A percentile compares a stretch with the other conserved stretches of the same genome.
Evolutionary conservation across 1,140 invertebrate genomes (phyloP).

Genomic region (Formica selysi): DNA sequence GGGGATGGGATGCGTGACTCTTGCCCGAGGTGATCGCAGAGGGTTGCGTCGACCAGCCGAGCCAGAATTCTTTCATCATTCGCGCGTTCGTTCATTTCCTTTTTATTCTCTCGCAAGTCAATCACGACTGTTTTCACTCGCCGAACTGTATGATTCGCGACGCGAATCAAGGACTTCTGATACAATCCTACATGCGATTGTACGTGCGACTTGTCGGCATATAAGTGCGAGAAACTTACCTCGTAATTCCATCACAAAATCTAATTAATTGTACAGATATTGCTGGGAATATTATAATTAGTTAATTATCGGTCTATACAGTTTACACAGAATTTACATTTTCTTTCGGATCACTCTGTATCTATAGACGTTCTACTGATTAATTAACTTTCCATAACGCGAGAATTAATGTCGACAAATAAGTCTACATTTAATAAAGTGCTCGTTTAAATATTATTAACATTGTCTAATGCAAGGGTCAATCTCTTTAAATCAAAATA

Average conservation of each 20-base stretch:
- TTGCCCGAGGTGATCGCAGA: conserved; percentile 2
- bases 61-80: conserved; percentile 13
- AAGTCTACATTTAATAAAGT: neutral
- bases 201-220: neutral
- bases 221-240: neutral
- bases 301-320: neutral
- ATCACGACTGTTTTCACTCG: neutral
- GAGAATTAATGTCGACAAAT: neutral
- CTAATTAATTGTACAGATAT: neutral
- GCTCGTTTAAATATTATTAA: neutral
- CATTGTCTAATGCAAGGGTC: neutral
- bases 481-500: neutral
- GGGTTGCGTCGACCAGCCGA: neutral
- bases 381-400: neutral
- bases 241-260: neutral
- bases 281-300: neutral
- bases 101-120: neutral
- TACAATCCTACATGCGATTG: neutral
- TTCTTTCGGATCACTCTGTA: neutral
- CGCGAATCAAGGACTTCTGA: neutral
- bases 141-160: neutral
- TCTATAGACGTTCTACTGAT: neutral
- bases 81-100: neutral
- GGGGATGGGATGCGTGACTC: conserved; percentile 11
- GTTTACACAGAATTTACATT: neutral